phyloP scores from a whole-genome alignment of 2,113 vertebrate species.

The Opisthocomus hoazin region DNA sequence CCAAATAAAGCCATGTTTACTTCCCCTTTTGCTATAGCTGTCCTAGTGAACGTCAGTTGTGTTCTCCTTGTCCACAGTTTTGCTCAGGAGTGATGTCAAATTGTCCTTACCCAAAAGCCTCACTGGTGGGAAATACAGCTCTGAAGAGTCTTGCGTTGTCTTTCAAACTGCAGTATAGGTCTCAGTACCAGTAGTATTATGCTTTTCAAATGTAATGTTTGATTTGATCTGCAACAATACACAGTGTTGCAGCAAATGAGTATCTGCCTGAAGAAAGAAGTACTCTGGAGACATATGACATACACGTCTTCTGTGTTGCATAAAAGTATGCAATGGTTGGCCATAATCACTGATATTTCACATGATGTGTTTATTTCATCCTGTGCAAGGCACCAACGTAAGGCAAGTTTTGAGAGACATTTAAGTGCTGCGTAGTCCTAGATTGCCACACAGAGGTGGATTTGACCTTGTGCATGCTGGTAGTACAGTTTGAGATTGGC shows the following conservation, averaged over 20 bases:
- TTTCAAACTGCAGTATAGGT: background rate
- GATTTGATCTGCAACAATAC: background rate
- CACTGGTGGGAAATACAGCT: background rate
- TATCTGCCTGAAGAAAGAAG: background rate
- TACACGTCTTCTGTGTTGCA: fast-evolving
- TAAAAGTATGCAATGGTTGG: background rate
- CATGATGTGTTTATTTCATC: background rate
- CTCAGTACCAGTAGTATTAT: background rate
- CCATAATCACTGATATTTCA: background rate
- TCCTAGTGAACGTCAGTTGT: background rate
- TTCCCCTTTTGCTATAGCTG: background rate
- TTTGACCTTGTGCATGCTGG: background rate
- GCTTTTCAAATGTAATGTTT: background rate
- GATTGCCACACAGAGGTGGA: background rate
- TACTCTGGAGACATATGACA: background rate
- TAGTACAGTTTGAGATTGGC: background rate
- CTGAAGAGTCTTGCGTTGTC: background rate
- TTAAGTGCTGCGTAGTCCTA: background rate
- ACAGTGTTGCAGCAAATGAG: background rate
- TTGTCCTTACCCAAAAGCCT: background rate
- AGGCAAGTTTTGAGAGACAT: background rate
- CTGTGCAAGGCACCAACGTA: background rate
- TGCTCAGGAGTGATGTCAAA: background rate
- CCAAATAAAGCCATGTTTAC: background rate
- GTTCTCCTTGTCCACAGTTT: background rate